phyloP scores from a whole-genome alignment of 2,888 invertebrate genomes.

The Malacosoma neustria region DNA sequence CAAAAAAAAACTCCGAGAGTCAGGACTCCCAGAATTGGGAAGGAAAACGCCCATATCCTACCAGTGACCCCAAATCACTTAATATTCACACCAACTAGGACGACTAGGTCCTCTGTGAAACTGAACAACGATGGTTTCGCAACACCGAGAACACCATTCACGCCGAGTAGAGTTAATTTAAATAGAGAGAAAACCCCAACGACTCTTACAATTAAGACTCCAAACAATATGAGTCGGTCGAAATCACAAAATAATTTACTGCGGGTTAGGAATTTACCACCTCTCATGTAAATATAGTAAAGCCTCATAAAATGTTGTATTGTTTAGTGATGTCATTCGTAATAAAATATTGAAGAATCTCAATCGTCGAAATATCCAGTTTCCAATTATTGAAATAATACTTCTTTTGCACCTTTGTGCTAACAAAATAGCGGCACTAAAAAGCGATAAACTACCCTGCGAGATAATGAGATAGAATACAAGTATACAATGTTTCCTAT shows the following conservation, averaged over 20 bases:
- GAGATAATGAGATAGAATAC: too few species aligned
- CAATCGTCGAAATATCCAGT: too few species aligned
- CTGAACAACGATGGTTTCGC: constrained; percentile 52
- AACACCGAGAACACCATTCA: constrained; percentile 55
- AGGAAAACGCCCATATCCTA: constrained; percentile 44
- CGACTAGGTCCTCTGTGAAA: constrained; percentile 54
- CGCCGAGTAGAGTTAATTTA: constrained; percentile 43
- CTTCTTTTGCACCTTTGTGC: too few species aligned
- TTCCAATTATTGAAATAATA: too few species aligned
- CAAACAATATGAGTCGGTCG: constrained; percentile 46
- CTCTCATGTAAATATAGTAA: constrained; percentile 37
- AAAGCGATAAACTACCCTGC: too few species aligned
- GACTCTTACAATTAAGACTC: constrained; percentile 35
- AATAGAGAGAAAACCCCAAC: constrained; percentile 42
- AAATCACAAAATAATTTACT: constrained; percentile 52
- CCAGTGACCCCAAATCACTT: constrained; percentile 45
- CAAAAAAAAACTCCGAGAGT: constrained; percentile 43
- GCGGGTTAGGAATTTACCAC: constrained; percentile 51
- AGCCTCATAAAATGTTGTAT: too few species aligned
- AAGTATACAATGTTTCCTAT: too few species aligned
- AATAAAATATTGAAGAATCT: too few species aligned
- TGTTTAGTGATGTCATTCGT: too few species aligned
- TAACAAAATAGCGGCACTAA: too few species aligned
- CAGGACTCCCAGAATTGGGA: constrained; percentile 52
- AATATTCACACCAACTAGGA: constrained; percentile 44